Conservation (phyloP, 2,888 invertebrate species). For the Andricus quercusramuli region DNA sequence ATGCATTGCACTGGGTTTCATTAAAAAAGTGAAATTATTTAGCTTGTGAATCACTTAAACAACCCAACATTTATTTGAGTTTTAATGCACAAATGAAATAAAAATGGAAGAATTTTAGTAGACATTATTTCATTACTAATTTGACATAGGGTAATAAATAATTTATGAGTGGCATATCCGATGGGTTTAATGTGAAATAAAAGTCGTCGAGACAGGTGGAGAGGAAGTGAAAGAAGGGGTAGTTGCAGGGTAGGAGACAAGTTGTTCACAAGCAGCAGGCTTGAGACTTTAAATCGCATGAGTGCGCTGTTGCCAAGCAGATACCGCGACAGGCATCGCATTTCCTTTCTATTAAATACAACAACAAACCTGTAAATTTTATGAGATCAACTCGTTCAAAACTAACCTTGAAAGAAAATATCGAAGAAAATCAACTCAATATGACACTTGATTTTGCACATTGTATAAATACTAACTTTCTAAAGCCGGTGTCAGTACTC, state of each 20-base stretch:
- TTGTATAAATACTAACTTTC: background rate
- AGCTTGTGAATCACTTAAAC: no score
- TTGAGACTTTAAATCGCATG: slow-evolving; percentile 25
- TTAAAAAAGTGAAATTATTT: no score
- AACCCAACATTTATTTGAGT: no score
- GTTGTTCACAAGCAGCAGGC: slow-evolving; percentile 18
- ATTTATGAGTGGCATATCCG: background rate
- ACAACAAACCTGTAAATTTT: background rate
- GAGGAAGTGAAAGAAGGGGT: slow-evolving; percentile 34
- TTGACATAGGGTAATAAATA: background rate
- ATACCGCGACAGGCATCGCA: slow-evolving; percentile 60
- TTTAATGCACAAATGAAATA: background rate
- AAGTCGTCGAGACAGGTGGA: slow-evolving; percentile 13
- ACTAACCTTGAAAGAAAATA: background rate
- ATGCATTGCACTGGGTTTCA: no score
- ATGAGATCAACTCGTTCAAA: background rate
- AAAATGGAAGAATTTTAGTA: background rate
- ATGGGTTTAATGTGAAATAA: slow-evolving; percentile 17
- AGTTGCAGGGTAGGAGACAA: slow-evolving; percentile 33
- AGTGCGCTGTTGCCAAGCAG: slow-evolving; percentile 75
- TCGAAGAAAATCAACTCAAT: background rate
- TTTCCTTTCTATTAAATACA: slow-evolving; percentile 20
- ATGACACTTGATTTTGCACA: background rate
- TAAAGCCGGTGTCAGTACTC: background rate
- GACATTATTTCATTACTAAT: background rate